These are phyloP conservation scores for Schizotus pectinicornis DNA, from an alignment of 2,888 invertebrate species.

Conservation along the genomic window DNA sequence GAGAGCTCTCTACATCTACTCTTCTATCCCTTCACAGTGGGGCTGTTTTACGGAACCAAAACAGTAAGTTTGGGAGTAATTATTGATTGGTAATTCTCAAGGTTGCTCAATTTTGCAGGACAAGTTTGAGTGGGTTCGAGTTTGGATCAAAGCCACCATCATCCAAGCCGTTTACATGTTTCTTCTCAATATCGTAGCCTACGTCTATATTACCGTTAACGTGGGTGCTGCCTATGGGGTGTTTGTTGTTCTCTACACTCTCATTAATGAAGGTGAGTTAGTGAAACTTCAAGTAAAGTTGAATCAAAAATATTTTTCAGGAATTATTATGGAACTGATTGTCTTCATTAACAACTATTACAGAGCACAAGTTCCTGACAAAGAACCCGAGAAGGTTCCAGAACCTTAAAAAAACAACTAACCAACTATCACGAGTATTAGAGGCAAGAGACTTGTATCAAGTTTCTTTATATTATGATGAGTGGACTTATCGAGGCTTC, in stretches of 20 bases:
- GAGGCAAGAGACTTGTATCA: background rate
- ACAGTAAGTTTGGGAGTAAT: slow-evolving; percentile 6
- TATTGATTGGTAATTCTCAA: background rate
- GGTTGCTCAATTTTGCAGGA: slow-evolving; percentile 13
- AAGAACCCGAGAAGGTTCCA: background rate
- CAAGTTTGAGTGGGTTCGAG: slow-evolving; percentile 7
- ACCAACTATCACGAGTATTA: background rate
- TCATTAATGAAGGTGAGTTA: slow-evolving; percentile 8
- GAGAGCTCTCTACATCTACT: slow-evolving; percentile 6
- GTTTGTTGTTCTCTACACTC: slow-evolving; percentile 10
- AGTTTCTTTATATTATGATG: too few species aligned
- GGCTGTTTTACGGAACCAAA: slow-evolving; percentile 2
- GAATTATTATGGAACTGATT: slow-evolving; percentile 10
- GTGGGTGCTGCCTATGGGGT: slow-evolving; percentile 3
- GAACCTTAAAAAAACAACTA: background rate
- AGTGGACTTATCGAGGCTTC: too few species aligned
- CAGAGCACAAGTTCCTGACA: background rate
- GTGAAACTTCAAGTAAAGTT: background rate
- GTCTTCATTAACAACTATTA: slow-evolving; percentile 17
- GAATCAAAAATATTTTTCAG: slow-evolving; percentile 5
- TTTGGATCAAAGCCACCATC: slow-evolving; percentile 19
- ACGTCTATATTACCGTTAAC: slow-evolving; percentile 5
- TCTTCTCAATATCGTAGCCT: slow-evolving; percentile 13
- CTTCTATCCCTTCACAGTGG: slow-evolving; percentile 8
- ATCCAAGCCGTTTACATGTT: slow-evolving; percentile 16